phyloP scores from a whole-genome alignment of 2,888 invertebrate species.

The Hybos culiciformis region DNA sequence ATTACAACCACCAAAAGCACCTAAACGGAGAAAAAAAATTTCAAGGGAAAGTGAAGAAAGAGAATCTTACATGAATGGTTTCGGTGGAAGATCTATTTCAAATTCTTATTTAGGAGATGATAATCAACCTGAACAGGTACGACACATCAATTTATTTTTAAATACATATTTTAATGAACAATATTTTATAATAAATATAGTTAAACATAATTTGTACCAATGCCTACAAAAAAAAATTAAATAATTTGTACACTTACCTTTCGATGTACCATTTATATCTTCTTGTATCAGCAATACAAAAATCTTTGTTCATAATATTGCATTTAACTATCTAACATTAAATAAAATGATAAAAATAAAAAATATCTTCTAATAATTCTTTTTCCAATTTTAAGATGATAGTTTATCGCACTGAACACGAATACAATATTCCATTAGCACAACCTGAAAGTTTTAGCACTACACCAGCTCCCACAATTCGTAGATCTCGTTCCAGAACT shows the following conservation, averaged over 20 bases:
- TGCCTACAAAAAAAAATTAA: too few species aligned
- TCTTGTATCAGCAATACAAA: too few species aligned
- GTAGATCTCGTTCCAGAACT: constrained; percentile 37
- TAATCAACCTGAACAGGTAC: constrained; percentile 30
- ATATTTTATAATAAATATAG: too few species aligned
- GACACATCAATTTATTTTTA: constrained; percentile 8
- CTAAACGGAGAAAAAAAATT: constrained; percentile 32
- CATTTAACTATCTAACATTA: too few species aligned
- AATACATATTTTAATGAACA: background rate
- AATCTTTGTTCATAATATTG: too few species aligned
- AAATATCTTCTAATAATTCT: background rate
- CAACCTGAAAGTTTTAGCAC: constrained; percentile 38
- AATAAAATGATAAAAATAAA: constrained; percentile 1
- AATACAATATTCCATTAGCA: constrained; percentile 46
- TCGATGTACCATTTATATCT: too few species aligned
- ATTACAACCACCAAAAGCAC: constrained; percentile 26
- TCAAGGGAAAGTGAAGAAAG: constrained; percentile 28
- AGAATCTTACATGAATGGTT: constrained; percentile 33
- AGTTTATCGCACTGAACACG: constrained; percentile 51
- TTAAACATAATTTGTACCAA: too few species aligned
- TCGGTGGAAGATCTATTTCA: constrained; percentile 35
- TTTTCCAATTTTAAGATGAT: constrained; percentile 40
- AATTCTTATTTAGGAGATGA: constrained; percentile 30
- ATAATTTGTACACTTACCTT: too few species aligned
- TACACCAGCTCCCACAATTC: constrained; percentile 44